A percentile compares a stretch with the other conserved stretches of the same genome.
Conservation (phyloP, 37 sponge, comb jelly and placozoan genomes). For the Petrosia ficiformis region DNA sequence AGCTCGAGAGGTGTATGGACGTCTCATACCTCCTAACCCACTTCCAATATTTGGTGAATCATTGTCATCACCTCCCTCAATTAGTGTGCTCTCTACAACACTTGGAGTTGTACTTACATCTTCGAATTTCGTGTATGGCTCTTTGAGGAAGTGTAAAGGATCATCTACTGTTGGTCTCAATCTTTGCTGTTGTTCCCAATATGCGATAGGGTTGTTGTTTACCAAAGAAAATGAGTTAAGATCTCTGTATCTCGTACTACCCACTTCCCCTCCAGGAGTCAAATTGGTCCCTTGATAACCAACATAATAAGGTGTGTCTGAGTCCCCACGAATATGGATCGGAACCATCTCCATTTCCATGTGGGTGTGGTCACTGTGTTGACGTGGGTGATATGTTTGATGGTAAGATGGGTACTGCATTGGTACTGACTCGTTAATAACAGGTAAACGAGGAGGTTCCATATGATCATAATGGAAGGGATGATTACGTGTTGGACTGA, state of each 20-base stretch:
- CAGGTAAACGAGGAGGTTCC: not conserved
- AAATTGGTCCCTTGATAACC: not conserved
- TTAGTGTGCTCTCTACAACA: conserved; percentile 12
- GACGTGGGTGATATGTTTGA: conserved; percentile 2
- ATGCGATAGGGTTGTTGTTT: conserved; percentile 58
- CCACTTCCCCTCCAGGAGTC: not conserved
- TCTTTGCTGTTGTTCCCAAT: conserved; percentile 73
- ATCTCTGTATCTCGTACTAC: not conserved
- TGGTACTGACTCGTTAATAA: not conserved
- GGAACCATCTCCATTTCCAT: not conserved
- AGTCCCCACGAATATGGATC: not conserved
- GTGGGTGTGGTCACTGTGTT: not conserved
- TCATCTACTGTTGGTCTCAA: conserved; percentile 72
- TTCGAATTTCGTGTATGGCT: conserved; percentile 37
- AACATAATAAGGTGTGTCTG: not conserved
- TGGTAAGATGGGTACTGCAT: not conserved
- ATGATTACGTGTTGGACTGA: not conserved
- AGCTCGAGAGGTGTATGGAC: not conserved
- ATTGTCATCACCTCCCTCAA: not conserved
- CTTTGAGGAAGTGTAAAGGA: conserved; percentile 43
- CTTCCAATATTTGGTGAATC: not conserved
- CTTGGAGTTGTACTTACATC: conserved; percentile 54
- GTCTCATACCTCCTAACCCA: not conserved
- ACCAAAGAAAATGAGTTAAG: conserved; percentile 52
- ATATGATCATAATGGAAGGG: not conserved